Percentiles rank a stretch among this genome's conserved stretches.
phyloP scores from a whole-genome alignment of 2,888 invertebrate genomes.

The Nyleta sp. region DNA sequence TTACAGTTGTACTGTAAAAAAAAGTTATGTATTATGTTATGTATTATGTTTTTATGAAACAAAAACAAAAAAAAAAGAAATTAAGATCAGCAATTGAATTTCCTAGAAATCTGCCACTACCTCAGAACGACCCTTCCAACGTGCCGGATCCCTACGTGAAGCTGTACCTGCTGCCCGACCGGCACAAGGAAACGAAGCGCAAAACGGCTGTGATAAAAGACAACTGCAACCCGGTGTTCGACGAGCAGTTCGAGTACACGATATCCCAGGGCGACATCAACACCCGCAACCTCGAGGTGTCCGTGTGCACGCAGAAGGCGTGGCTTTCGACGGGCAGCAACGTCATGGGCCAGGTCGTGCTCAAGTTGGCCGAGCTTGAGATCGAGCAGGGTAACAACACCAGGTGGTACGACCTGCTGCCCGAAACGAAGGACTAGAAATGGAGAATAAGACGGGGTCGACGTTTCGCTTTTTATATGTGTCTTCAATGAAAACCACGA shows the following conservation, averaged over 20 bases:
- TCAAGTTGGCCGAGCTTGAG: constrained; percentile 87
- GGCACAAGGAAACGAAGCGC: constrained; percentile 93
- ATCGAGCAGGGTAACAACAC: constrained; percentile 87
- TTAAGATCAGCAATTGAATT: not conserved
- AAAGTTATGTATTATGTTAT: too few relatives aligned
- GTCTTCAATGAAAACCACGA: constrained; percentile 44
- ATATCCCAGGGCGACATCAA: constrained; percentile 92
- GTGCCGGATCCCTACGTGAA: constrained; percentile 96
- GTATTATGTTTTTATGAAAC: too few relatives aligned
- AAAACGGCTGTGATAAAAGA: constrained; percentile 94
- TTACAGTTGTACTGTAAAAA: too few relatives aligned
- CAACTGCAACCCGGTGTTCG: constrained; percentile 95
- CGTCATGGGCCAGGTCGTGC: constrained; percentile 91
- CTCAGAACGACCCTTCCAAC: constrained; percentile 90
- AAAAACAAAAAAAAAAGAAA: too few relatives aligned
- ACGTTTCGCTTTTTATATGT: constrained; percentile 63
- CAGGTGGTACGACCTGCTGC: constrained; percentile 89
- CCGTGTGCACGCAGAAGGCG: constrained; percentile 94
- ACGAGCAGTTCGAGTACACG: constrained; percentile 95
- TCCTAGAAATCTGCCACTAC: constrained; percentile 87
- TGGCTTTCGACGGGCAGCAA: constrained; percentile 92
- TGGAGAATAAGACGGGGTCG: constrained; percentile 67
- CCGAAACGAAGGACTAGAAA: constrained; percentile 83
- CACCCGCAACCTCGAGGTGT: constrained; percentile 90
- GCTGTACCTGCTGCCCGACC: constrained; percentile 92